These are phyloP conservation scores for Mystacornis crossleyi DNA, from an alignment of 2,113 vertebrate species.

Conservation along the genomic window DNA sequence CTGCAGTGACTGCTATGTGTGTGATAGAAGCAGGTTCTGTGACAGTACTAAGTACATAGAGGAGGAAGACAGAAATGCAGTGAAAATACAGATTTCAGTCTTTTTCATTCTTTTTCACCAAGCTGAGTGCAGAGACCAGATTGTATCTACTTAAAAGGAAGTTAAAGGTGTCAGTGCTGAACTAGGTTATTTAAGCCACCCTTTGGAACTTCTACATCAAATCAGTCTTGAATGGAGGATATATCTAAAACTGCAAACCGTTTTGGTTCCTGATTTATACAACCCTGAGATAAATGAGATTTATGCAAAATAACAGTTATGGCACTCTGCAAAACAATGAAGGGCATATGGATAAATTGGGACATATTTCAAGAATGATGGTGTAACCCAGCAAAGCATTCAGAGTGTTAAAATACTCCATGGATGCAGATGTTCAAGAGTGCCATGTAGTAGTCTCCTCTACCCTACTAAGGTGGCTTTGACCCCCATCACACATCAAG, in stretches of 20 bases:
- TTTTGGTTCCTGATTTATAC: neutral
- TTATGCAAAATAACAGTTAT: neutral
- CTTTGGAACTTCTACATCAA: neutral
- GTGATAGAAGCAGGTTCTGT: neutral
- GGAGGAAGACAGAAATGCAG: neutral
- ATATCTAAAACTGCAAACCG: neutral
- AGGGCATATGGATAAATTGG: neutral
- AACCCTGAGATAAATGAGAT: neutral
- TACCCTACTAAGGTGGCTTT: neutral
- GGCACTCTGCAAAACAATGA: neutral
- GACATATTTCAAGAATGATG: neutral
- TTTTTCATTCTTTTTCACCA: neutral
- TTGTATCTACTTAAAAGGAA: neutral
- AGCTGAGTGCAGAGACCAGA: neutral
- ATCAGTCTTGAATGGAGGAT: neutral
- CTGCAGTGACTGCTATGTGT: neutral
- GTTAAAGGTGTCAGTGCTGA: neutral
- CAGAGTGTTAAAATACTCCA: neutral
- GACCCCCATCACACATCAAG: fast-evolving
- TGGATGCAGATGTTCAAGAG: neutral
- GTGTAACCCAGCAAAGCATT: neutral
- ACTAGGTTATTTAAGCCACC: neutral
- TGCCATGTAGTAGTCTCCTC: fast-evolving
- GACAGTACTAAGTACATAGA: neutral
- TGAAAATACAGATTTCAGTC: neutral